A percentile compares a stretch with the other conserved stretches of the same genome.
phyloP scores from a whole-genome alignment of 2,113 vertebrate species.

The Gavia stellata region DNA sequence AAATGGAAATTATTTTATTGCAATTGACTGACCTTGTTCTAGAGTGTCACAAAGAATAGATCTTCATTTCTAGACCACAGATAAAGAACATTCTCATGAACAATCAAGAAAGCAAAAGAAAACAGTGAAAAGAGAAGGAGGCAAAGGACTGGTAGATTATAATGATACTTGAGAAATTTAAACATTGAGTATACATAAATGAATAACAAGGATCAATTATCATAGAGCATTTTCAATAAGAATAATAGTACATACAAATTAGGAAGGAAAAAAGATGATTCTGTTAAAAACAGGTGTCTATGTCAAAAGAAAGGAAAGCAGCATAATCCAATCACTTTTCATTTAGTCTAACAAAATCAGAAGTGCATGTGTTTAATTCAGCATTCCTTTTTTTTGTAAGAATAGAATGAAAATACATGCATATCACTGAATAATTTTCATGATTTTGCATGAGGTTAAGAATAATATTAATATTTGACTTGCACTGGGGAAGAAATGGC shows the following conservation, averaged over 20 bases:
- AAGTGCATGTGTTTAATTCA: not conserved
- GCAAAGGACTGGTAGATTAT: not conserved
- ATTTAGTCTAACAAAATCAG: constrained; percentile 12
- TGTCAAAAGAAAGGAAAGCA: not conserved
- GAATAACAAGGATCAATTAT: not conserved
- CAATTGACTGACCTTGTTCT: constrained; percentile 16
- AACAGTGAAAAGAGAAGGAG: not conserved
- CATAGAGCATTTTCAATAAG: not conserved
- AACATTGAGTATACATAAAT: not conserved
- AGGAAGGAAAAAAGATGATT: not conserved
- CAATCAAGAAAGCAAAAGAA: not conserved
- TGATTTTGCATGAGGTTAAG: not conserved
- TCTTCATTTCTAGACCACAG: not conserved
- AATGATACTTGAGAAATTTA: not conserved
- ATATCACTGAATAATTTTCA: not conserved
- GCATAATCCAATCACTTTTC: not conserved
- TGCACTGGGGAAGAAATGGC: not conserved
- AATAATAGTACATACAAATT: not conserved
- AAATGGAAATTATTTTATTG: not conserved
- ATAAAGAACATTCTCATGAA: not conserved
- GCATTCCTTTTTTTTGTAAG: not conserved
- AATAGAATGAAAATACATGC: not conserved
- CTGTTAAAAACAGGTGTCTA: not conserved
- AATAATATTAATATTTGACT: not conserved
- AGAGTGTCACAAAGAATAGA: not conserved